phyloP scores from a whole-genome alignment of 2,888 invertebrate species.

The Apamea anceps region DNA sequence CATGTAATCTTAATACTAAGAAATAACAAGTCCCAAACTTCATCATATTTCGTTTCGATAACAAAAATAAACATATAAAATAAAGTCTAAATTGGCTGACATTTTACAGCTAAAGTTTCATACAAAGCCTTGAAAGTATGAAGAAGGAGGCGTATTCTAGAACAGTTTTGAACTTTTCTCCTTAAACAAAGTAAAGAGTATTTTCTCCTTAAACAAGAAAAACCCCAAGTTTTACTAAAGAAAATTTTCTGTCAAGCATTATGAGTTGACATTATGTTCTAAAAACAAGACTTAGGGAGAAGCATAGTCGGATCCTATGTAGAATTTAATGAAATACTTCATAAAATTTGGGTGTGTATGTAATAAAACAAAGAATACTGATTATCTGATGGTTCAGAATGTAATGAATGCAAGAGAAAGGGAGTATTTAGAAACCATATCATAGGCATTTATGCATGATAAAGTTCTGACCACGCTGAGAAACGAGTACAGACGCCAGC shows the following conservation, averaged over 20 bases:
- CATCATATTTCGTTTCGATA: constrained; percentile 15
- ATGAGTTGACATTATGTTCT: constrained; percentile 31
- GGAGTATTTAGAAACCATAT: background rate
- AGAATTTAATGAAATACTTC: background rate
- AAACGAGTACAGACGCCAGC: background rate
- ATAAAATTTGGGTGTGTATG: background rate
- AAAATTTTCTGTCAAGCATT: constrained; percentile 44
- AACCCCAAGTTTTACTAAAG: constrained; percentile 44
- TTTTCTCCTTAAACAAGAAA: constrained; percentile 64
- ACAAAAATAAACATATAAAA: constrained; percentile 43
- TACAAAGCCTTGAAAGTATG: constrained; percentile 44
- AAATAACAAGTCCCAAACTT: constrained; percentile 21
- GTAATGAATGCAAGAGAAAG: background rate
- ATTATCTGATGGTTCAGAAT: background rate
- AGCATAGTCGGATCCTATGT: background rate
- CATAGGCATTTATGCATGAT: background rate
- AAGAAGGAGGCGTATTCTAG: constrained; percentile 52
- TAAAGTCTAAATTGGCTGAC: constrained; percentile 42
- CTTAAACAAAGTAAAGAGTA: constrained; percentile 63
- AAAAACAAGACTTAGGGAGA: background rate
- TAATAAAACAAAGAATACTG: background rate
- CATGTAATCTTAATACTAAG: background rate
- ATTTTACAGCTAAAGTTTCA: constrained; percentile 54
- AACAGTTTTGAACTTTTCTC: constrained; percentile 63
- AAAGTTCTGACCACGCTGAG: background rate